phyloP scores from a whole-genome alignment of 2,888 invertebrate species.

The Rhingia campestris region DNA sequence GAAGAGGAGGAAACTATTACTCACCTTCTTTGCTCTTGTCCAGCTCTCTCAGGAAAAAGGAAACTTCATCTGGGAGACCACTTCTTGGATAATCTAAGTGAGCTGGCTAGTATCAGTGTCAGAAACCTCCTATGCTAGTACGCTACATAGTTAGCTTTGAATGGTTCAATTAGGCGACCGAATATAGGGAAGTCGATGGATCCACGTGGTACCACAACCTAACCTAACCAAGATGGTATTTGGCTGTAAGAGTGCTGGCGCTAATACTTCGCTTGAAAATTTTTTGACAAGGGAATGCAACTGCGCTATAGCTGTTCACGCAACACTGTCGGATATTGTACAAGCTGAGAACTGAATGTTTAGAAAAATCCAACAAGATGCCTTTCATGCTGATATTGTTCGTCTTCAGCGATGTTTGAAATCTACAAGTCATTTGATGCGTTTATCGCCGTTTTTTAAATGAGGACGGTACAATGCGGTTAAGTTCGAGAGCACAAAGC shows the following conservation, averaged over 20 bases:
- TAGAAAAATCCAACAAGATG: constrained; percentile 20
- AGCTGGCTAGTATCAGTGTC: too few relatives aligned
- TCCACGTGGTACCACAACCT: too few relatives aligned
- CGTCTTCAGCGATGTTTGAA: background rate
- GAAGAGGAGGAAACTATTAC: too few relatives aligned
- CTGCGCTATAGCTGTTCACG: constrained; percentile 1
- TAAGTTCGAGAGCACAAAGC: constrained; percentile 17
- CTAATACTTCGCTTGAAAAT: constrained; percentile 19
- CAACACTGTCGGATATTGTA: background rate
- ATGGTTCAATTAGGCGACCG: too few relatives aligned
- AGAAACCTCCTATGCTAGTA: too few relatives aligned
- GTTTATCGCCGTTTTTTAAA: background rate
- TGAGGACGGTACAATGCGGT: constrained; percentile 7
- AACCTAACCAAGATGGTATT: constrained; percentile 14
- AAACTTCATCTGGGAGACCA: background rate
- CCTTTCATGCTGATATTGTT: constrained; percentile 6
- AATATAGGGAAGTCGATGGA: too few relatives aligned
- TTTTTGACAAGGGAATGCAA: background rate
- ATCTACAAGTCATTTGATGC: too few relatives aligned
- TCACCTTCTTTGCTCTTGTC: too few relatives aligned
- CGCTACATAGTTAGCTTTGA: too few relatives aligned
- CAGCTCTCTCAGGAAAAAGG: too few relatives aligned
- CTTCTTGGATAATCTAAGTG: constrained; percentile 20
- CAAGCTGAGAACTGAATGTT: constrained; percentile 8
- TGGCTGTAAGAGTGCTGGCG: constrained; percentile 5